These are phyloP conservation scores for Caenorhabditis sp. DNA, from an alignment of 2,888 invertebrate genomes.

Conservation along the genomic window DNA sequence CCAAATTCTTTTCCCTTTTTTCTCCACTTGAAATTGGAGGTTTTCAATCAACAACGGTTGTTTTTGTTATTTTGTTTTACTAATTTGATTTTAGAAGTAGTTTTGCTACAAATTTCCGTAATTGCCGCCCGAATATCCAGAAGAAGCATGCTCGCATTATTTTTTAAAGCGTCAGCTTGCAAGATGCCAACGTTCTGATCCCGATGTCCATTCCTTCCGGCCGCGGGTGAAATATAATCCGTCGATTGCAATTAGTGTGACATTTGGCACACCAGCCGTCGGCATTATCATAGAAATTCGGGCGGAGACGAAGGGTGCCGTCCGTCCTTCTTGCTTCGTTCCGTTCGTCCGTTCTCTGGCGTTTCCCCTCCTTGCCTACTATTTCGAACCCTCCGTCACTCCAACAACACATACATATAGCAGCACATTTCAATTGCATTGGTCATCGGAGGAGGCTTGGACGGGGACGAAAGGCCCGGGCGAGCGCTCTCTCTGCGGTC, in stretches of 20 bases:
- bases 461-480: conserved; percentile 29
- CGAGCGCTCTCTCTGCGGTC: conserved; percentile 41
- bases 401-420: conserved; percentile 43
- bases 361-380: conserved; percentile 3
- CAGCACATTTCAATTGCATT: conserved; percentile 61
- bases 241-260: conserved; percentile 46
- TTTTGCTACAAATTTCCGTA: neutral
- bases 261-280: conserved; percentile 53
- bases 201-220: neutral
- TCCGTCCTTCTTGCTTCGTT: conserved; percentile 17
- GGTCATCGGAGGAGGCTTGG: conserved; percentile 49
- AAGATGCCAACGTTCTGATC: neutral
- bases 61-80: too few relatives aligned
- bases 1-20: neutral
- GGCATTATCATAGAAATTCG: conserved; percentile 52
- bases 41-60: neutral
- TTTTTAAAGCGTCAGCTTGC: neutral
- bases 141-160: neutral
- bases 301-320: conserved; percentile 8
- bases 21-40: too few relatives aligned
- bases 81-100: neutral
- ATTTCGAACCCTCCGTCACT: conserved; percentile 26
- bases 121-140: neutral
- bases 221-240: conserved; percentile 41
- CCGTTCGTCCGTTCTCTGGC: conserved; percentile 30